Percentiles rank a stretch among this genome's conserved stretches.
Conservation (phyloP, 2,113 vertebrate genomes). For the Gallinago paraguaiae region DNA sequence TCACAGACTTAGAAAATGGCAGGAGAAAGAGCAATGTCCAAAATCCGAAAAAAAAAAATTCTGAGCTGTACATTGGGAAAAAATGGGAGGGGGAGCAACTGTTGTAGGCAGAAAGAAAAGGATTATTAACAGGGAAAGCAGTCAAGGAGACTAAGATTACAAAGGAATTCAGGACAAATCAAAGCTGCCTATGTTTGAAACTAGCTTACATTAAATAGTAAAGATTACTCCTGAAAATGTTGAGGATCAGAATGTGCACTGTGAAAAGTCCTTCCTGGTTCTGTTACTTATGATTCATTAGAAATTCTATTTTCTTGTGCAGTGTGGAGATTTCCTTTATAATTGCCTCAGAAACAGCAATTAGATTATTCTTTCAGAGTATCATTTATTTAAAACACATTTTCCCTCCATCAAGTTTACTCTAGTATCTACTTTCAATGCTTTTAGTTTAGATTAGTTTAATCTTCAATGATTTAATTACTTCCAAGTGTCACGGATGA, state of each 20-base stretch:
- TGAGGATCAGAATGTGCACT: not conserved
- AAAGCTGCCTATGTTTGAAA: not conserved
- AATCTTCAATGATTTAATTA: not conserved
- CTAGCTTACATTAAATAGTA: not conserved
- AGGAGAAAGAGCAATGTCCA: not conserved
- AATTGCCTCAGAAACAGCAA: not conserved
- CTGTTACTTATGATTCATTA: not conserved
- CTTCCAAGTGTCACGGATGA: not conserved
- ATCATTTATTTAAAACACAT: not conserved
- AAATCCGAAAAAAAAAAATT: not conserved
- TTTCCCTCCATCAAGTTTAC: not conserved
- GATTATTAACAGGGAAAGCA: not conserved
- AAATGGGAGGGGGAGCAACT: too few species aligned
- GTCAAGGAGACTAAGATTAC: not conserved
- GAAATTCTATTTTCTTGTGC: not conserved
- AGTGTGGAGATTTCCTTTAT: not conserved
- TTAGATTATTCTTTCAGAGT: not conserved
- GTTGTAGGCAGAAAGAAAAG: not conserved
- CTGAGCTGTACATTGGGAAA: fast-evolving
- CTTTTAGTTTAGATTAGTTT: not conserved
- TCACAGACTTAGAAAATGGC: not conserved
- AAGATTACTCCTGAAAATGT: not conserved
- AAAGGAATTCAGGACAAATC: not conserved
- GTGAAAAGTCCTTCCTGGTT: not conserved
- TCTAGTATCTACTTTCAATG: not conserved